Percentiles rank a stretch among this genome's conserved stretches.
These are phyloP conservation scores for Thalassarche chlororhynchos DNA, from an alignment of 2,113 vertebrate species.

Conservation along the genomic window DNA sequence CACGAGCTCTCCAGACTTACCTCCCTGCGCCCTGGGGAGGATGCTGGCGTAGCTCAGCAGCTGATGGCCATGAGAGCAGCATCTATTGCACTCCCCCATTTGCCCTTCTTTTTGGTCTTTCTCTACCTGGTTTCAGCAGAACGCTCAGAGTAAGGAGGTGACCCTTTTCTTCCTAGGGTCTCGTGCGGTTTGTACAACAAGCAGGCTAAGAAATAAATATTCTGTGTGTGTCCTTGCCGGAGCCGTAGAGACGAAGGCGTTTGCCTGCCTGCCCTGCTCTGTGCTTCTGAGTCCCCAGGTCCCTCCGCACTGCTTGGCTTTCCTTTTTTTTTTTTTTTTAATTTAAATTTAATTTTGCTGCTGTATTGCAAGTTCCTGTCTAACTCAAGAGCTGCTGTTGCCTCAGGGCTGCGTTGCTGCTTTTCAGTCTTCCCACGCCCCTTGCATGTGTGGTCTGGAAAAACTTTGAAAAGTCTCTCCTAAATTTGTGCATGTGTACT, in stretches of 20 bases:
- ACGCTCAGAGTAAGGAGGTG: background rate
- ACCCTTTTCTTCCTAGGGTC: background rate
- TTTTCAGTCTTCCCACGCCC: background rate
- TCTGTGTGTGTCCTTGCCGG: background rate
- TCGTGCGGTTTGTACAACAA: background rate
- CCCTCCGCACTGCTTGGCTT: background rate
- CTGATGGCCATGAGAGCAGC: rapidly evolving
- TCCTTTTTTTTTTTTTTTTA: background rate
- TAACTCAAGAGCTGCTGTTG: background rate
- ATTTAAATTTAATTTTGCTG: conserved; percentile 44
- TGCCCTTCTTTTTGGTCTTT: background rate
- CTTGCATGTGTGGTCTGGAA: background rate
- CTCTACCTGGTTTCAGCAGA: background rate
- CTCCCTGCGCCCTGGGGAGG: background rate
- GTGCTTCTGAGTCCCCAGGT: background rate
- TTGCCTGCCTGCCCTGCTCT: background rate
- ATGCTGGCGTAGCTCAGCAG: background rate
- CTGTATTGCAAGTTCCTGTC: background rate
- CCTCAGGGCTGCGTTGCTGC: conserved; percentile 23
- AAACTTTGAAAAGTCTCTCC: background rate
- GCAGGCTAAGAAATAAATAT: background rate
- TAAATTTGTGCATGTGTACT: background rate
- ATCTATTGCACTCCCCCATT: background rate
- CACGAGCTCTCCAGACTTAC: background rate
- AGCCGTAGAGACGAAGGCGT: background rate